phyloP scores from a whole-genome alignment of 2,888 invertebrate species.

The Ophraella communa region DNA sequence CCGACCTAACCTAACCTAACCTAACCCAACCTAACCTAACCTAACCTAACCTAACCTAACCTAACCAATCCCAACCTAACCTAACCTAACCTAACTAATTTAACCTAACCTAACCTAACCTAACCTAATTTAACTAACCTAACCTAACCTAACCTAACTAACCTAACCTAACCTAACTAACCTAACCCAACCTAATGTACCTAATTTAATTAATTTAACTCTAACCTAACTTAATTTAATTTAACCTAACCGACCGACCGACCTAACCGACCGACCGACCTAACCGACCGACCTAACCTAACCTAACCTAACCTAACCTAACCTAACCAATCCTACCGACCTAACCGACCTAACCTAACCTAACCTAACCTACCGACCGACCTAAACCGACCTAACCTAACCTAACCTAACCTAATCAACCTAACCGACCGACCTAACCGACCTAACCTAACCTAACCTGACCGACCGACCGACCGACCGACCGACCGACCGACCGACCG shows the following conservation, averaged over 20 bases:
- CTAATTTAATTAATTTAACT: too few species aligned
- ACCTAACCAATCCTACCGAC: slow-evolving; percentile 24
- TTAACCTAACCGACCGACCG: too few species aligned
- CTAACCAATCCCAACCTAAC: slow-evolving; percentile 34
- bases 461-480: too few species aligned
- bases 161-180: slow-evolving; percentile 26
- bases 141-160: slow-evolving; percentile 35
- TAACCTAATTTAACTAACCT: slow-evolving; percentile 34
- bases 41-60: slow-evolving; percentile 23
- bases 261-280: slow-evolving; percentile 24
- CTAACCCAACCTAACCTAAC: too few species aligned
- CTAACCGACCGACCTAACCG: slow-evolving; percentile 25
- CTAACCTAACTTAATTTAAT: too few species aligned
- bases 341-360: slow-evolving; percentile 23
- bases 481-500: too few species aligned
- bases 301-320: slow-evolving; percentile 20
- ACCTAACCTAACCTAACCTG: slow-evolving; percentile 29
- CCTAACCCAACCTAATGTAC: slow-evolving; percentile 26
- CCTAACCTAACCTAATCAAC: slow-evolving; percentile 29
- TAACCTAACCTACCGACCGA: slow-evolving; percentile 27
- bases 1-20: slow-evolving; percentile 13
- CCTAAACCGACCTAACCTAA: slow-evolving; percentile 23
- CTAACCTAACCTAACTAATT: slow-evolving; percentile 36
- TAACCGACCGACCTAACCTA: slow-evolving; percentile 25
- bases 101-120: slow-evolving; percentile 36